phyloP scores from a whole-genome alignment of 2,888 invertebrate genomes.

The Troglohyphantes excavatus region DNA sequence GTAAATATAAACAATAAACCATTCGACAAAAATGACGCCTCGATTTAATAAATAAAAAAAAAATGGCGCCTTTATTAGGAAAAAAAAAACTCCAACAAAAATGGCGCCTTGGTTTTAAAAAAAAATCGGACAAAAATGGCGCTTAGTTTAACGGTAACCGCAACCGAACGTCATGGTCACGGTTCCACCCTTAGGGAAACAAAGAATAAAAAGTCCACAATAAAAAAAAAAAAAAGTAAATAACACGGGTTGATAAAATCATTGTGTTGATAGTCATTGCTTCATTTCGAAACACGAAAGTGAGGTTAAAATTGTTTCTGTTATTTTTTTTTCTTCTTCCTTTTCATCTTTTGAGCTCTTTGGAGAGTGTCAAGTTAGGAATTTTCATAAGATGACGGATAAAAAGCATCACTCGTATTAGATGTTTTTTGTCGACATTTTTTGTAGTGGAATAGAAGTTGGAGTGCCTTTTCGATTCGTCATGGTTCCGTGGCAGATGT shows the following conservation, averaged over 20 bases:
- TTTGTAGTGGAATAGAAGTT: neutral
- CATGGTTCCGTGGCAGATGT: neutral
- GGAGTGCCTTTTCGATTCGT: neutral
- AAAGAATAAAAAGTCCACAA: neutral
- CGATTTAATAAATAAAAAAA: no score
- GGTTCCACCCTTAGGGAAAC: constrained; percentile 16
- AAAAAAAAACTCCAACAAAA: neutral
- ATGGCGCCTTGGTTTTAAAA: no score
- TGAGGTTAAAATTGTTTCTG: constrained; percentile 31
- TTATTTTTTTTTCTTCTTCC: constrained; percentile 9
- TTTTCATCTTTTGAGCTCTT: neutral
- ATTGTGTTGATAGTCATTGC: constrained; percentile 51
- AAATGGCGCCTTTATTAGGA: neutral
- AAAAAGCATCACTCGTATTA: neutral
- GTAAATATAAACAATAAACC: no score
- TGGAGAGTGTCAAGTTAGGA: constrained; percentile 24
- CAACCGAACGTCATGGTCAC: constrained; percentile 17
- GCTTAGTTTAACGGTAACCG: neutral
- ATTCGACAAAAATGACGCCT: no score
- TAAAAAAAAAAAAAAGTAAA: constrained; percentile 32
- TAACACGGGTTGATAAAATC: constrained; percentile 45
- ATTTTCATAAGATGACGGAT: constrained; percentile 11
- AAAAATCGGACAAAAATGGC: constrained; percentile 20
- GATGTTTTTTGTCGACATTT: neutral
- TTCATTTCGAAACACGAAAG: constrained; percentile 43